Evolutionary conservation across 2,797 vertebrate genomes (phyloP), one percentile per base, ranked within the genome.

Genomic region (Spinus olivaceus): DNA sequence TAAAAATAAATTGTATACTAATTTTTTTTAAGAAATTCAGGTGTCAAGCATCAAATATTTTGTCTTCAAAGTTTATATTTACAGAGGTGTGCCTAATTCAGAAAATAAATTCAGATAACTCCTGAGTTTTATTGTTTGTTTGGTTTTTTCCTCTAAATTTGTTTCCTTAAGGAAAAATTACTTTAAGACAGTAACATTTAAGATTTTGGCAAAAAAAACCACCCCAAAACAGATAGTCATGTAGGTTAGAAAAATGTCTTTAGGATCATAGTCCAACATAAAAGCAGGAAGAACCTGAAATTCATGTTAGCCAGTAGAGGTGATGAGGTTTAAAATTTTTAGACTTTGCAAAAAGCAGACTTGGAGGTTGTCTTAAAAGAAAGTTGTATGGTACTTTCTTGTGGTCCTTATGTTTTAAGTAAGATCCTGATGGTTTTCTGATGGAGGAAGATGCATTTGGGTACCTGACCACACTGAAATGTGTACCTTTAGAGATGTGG

Each of bases 361-460:
- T 39, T 60, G 24, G 15, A 8, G 1, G 2, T 12, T 66, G 2
- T 30, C 8, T 54, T 14, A 39, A 59, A 50, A 67, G 21, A 41
- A 13, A 22, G 6, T 19, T 1, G 0, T 54, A 12, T 2, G 1
- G 7, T 41, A 1, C 8, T 4, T 9, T 44, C 5, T 30, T 60
- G 30, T 57, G 16, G 9, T 9, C 8, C 4, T 22, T 25, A 1
- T 9, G 25, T 61, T 69, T 71, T 46, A 65, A 76, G 17, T 1
- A 71, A 86, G 60, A 76, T 84, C 14, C 12, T 35, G 10, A 10
- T 60, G 25, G 3, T 27, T 71, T 92, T 30, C 19, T 79, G 41
- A 20, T 67, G 35, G 9, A 15, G 12, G 33, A 51, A 70, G 16
- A 25, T 41, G 18, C 20, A 21, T 79, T 84, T 74, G 37, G 27